Base-by-base conservation (phyloP, 2,797 vertebrate genomes). In the Leptoclinus maculatus region DNA sequence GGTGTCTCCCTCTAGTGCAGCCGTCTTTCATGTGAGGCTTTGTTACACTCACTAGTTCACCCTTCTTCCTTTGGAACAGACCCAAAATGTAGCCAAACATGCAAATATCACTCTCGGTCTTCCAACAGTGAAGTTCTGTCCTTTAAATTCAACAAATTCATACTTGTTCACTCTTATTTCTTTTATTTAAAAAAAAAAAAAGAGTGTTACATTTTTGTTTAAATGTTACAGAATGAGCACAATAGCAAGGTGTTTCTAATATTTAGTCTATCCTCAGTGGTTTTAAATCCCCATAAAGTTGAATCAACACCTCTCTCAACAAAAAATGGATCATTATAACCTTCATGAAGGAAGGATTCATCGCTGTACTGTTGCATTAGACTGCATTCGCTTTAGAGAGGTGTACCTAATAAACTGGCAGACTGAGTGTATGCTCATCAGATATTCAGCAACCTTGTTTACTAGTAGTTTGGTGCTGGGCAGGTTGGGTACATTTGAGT, bases 11-110 rank as follows among this genome's bases (percentile, higher is more conserved):
- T 27, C 23, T 13, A 10, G 29, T 70, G 58, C 49, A 25, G 66
- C 51, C 51, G 34, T 76, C 59, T 73, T 65, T 72, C 23, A 64
- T 47, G 41, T 25, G 38, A 54, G 51, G 27, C 36, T 56, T 53
- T 76, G 49, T 71, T 10, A 59, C 8, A 6, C 36, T 63, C 39
- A 58, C 7, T 58, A 0, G 36, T 57, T 71, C 21, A 66, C 38
- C 7, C 14, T 66, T 78, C 36, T 66, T 34, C 11, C 49, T 68
- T 29, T 68, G 13, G 27, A 69, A 10, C 2, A 0, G 0, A 53
- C 36, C 21, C 32, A 58, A 58, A 79, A 45, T 51, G 13, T 16
- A 38, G 5, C 23, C 43, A 51, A 29, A 75, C 36, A 14, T 27
- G 29, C 29, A 67, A 23, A 71, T 38, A 27, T 57, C 25, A 9